Conservation (phyloP, 2,888 invertebrate species). For the Pardosa pseudoannulata region DNA sequence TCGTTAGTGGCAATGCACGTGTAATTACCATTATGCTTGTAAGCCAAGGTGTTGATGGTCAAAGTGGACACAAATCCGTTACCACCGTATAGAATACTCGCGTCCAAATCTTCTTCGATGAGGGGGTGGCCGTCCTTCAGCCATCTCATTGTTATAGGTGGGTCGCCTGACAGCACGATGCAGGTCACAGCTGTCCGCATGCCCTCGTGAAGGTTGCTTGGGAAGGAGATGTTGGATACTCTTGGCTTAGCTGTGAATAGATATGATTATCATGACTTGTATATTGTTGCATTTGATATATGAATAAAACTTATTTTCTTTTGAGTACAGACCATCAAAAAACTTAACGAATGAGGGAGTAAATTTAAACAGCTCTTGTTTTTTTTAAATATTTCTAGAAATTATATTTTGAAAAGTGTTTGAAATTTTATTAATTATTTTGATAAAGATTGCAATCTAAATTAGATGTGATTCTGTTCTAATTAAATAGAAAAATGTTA, state of each 20-base stretch:
- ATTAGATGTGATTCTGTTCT: too few relatives aligned
- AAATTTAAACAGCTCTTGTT: too few relatives aligned
- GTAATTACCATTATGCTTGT: constrained; percentile 77
- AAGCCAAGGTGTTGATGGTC: constrained; percentile 77
- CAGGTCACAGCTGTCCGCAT: constrained; percentile 68
- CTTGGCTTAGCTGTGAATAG: constrained; percentile 53
- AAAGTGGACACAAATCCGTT: constrained; percentile 75
- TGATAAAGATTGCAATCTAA: too few relatives aligned
- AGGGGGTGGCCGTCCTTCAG: constrained; percentile 77
- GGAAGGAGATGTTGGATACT: constrained; percentile 51
- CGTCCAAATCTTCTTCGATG: constrained; percentile 69
- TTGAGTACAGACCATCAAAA: too few relatives aligned
- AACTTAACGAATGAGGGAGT: too few relatives aligned
- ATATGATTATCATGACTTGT: too few relatives aligned
- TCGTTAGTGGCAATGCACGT: constrained; percentile 76
- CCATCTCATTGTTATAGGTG: constrained; percentile 78
- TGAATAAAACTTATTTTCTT: too few relatives aligned
- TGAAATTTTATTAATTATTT: too few relatives aligned
- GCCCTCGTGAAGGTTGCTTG: constrained; percentile 55
- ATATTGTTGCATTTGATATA: too few relatives aligned
- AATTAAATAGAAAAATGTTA: too few relatives aligned
- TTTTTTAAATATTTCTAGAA: too few relatives aligned
- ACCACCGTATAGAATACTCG: constrained; percentile 54
- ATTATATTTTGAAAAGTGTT: too few relatives aligned
- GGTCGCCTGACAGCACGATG: constrained; percentile 66